phyloP scores from a whole-genome alignment of 2,888 invertebrate species.

The Elaeidobius kamerunicus region DNA sequence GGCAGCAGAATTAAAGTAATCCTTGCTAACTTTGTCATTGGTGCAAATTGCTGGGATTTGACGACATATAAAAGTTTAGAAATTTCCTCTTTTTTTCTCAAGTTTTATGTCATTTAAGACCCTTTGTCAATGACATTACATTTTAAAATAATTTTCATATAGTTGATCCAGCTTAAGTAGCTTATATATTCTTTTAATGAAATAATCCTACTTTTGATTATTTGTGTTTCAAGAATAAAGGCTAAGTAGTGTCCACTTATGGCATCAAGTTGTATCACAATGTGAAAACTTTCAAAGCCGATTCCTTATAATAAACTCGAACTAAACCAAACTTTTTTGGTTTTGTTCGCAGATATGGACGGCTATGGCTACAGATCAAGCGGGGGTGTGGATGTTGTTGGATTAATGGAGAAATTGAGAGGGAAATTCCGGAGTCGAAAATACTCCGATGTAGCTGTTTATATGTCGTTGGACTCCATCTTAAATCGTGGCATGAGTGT shows the following conservation, averaged over 20 bases:
- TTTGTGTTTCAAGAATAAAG: no score
- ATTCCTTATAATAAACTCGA: constrained; percentile 17
- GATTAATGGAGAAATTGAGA: constrained; percentile 32
- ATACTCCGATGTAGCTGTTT: constrained; percentile 51
- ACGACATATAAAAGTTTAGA: no score
- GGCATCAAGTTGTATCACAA: neutral
- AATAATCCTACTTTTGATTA: no score
- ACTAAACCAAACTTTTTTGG: constrained; percentile 31
- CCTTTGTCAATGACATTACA: no score
- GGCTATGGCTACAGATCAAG: constrained; percentile 18
- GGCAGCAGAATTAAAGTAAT: no score
- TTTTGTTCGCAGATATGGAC: constrained; percentile 31
- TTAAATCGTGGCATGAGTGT: constrained; percentile 53
- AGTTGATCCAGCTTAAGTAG: no score
- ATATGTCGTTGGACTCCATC: constrained; percentile 52
- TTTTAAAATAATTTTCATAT: no score
- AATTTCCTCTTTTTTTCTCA: no score
- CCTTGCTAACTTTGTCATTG: no score
- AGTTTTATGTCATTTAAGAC: no score
- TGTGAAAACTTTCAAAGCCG: constrained; percentile 7
- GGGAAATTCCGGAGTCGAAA: constrained; percentile 42
- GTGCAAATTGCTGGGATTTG: no score
- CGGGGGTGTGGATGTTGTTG: constrained; percentile 30
- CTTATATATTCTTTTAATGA: no score
- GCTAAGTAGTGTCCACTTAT: constrained; percentile 4